Percentiles rank a stretch among this genome's conserved stretches.
Evolutionary conservation across 1,140 invertebrate species (phyloP).

Genomic region (Brachionus asplanchnoidis): DNA sequence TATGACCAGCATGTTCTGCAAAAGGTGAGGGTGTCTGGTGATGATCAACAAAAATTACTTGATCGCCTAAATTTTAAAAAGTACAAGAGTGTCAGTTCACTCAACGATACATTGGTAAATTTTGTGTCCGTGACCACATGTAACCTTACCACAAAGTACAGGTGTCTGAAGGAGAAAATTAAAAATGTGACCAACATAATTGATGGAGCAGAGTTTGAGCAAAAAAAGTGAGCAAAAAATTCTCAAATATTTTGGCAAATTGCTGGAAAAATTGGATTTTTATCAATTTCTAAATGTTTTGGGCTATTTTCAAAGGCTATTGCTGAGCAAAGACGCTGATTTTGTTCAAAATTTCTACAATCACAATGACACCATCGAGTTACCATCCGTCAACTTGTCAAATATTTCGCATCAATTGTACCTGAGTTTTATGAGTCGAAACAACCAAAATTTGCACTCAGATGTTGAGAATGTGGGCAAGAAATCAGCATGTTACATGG

Average conservation of each 20-base stretch:
- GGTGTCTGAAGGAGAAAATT: background rate
- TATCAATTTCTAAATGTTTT: background rate
- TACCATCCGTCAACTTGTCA: no score
- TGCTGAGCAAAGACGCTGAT: background rate
- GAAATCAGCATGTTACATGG: background rate
- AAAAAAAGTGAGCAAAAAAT: background rate
- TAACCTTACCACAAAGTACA: background rate
- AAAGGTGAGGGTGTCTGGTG: background rate
- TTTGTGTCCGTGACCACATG: constrained; percentile 25
- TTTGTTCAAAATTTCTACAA: background rate
- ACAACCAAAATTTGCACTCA: background rate
- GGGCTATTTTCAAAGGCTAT: background rate
- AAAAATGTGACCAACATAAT: background rate
- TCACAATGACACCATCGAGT: background rate
- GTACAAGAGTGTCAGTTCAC: background rate
- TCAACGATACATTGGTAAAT: constrained; percentile 20
- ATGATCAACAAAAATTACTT: background rate
- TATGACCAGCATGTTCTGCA: constrained; percentile 8
- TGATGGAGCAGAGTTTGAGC: background rate
- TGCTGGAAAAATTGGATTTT: background rate
- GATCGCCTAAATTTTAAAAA: background rate
- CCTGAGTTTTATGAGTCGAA: background rate
- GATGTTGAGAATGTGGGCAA: background rate
- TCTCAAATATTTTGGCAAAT: background rate
- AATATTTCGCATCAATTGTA: background rate